Evolutionary conservation across 2,797 vertebrate genomes (phyloP).

Genomic region (Lateolabrax maculatus): DNA sequence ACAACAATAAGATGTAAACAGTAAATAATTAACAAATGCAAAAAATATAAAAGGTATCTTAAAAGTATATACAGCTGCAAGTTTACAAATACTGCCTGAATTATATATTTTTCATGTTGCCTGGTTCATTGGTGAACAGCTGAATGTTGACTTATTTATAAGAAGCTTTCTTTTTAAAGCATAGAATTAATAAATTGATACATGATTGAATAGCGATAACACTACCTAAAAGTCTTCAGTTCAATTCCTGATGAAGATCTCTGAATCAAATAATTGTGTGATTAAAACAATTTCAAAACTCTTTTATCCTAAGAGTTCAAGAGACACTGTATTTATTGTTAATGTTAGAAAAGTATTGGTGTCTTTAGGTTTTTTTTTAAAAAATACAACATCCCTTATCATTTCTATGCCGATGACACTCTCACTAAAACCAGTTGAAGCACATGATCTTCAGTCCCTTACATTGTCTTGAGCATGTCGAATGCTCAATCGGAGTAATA

Average conservation of each 20-base stretch:
- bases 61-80: not conserved
- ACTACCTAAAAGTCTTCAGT: not conserved
- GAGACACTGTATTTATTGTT: not conserved
- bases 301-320: not conserved
- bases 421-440: not conserved
- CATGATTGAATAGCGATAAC: not conserved
- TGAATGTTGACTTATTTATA: not conserved
- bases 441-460: not conserved
- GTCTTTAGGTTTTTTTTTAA: not conserved
- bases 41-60: not conserved
- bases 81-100: not conserved
- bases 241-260: not conserved
- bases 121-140: not conserved
- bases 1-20: not conserved
- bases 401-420: not conserved
- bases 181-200: not conserved
- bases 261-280: not conserved
- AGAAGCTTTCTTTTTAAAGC: not conserved
- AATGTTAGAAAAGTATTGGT: not conserved
- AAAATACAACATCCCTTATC: not conserved
- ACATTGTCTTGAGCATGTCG: not conserved
- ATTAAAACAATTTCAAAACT: not conserved
- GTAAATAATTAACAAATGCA: not conserved
- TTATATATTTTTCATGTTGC: not conserved
- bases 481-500: not conserved